Evolutionary conservation across 2,113 vertebrate species (phyloP).

Genomic region (Microcebus ravelobensis): DNA sequence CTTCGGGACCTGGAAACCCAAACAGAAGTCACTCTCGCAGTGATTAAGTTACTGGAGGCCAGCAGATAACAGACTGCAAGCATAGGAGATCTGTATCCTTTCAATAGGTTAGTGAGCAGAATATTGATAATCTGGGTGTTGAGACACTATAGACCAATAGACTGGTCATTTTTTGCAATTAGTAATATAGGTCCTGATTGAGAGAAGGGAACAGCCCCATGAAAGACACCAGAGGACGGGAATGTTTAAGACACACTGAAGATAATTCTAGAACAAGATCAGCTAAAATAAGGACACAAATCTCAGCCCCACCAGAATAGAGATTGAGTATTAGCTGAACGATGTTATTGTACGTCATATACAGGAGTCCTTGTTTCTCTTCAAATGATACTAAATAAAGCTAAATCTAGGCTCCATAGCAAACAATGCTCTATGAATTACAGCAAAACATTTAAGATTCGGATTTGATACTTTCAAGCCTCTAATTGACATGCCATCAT

Average conservation of each 20-base stretch:
- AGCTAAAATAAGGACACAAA: background rate
- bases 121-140: background rate
- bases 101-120: background rate
- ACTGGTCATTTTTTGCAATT: background rate
- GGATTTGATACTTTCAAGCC: background rate
- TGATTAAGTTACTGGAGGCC: background rate
- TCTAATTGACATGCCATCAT: background rate
- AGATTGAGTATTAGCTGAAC: background rate
- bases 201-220: background rate
- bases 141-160: background rate
- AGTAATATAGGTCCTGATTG: background rate
- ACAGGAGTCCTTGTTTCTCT: background rate
- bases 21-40: background rate
- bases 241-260: background rate
- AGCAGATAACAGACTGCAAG: background rate
- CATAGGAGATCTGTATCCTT: background rate
- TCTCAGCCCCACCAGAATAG: background rate
- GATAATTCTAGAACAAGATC: background rate
- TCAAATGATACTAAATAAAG: constrained; percentile 6
- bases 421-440: background rate
- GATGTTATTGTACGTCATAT: background rate
- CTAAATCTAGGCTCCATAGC: background rate
- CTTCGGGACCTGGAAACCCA: background rate
- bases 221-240: background rate
- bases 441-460: background rate